Evolutionary conservation across 2,113 vertebrate genomes (phyloP).

Genomic region (Aldabrachelys gigantea): DNA sequence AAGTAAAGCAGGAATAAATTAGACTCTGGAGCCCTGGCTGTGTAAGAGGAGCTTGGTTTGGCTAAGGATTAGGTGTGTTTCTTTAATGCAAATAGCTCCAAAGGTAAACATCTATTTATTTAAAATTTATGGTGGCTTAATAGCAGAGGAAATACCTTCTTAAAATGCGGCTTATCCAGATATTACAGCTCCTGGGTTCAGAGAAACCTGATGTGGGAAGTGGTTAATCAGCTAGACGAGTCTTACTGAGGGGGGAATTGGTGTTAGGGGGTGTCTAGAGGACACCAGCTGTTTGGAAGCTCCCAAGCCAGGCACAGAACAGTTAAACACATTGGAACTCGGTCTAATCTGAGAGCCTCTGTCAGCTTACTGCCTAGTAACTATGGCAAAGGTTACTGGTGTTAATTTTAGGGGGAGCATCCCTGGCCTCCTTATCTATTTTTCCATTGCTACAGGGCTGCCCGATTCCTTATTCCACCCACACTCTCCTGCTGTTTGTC

Average conservation of each 20-base stretch:
- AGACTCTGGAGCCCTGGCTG: neutral
- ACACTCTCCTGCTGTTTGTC: neutral
- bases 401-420: neutral
- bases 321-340: neutral
- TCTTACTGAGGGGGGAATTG: too few relatives aligned
- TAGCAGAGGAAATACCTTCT: conserved; percentile 49
- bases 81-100: conserved; percentile 27
- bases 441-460: neutral
- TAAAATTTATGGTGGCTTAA: neutral
- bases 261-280: neutral
- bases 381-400: neutral
- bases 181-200: neutral
- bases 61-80: neutral
- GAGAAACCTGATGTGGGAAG: neutral
- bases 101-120: conserved; percentile 17
- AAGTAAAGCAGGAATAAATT: neutral
- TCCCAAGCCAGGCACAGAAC: neutral
- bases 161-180: neutral
- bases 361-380: neutral
- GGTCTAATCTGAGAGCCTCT: neutral
- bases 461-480: neutral
- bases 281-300: neutral
- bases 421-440: neutral
- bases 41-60: neutral
- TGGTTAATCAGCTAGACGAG: neutral